A percentile compares a stretch with the other conserved stretches of the same genome.
Conservation (phyloP, 2,797 vertebrate species). For the Pseudochirops corinnae region DNA sequence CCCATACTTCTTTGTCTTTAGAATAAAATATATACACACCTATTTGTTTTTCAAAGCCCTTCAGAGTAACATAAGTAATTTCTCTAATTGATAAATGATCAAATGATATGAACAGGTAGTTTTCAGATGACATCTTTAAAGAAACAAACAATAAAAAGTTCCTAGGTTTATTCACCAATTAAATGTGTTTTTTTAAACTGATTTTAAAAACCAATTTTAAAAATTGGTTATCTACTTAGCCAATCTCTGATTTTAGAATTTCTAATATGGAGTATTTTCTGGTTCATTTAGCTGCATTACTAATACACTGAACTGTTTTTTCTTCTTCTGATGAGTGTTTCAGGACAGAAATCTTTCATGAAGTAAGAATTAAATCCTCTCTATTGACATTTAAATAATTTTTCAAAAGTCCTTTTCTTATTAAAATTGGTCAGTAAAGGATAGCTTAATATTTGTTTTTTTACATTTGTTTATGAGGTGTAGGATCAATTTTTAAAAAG, state of each 20-base stretch:
- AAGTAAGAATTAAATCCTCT: background rate
- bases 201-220: too few relatives aligned
- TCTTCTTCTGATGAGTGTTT: too few relatives aligned
- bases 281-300: background rate
- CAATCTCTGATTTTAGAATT: background rate
- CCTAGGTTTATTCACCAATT: background rate
- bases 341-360: too few relatives aligned
- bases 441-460: background rate
- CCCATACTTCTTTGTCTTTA: too few relatives aligned
- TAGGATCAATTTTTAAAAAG: background rate
- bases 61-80: too few relatives aligned
- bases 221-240: background rate
- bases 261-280: background rate
- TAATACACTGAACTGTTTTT: too few relatives aligned
- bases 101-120: too few relatives aligned
- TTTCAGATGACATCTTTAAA: too few relatives aligned
- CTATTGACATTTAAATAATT: background rate
- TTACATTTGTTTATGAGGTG: background rate
- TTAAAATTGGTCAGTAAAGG: background rate
- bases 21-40: too few relatives aligned
- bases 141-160: background rate
- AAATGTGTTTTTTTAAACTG: background rate
- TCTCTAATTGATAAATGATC: too few relatives aligned
- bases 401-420: background rate
- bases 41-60: too few relatives aligned